These are phyloP conservation scores for Drosophila cracens DNA, from an alignment of 2,888 invertebrate species.

Conservation along the genomic window DNA sequence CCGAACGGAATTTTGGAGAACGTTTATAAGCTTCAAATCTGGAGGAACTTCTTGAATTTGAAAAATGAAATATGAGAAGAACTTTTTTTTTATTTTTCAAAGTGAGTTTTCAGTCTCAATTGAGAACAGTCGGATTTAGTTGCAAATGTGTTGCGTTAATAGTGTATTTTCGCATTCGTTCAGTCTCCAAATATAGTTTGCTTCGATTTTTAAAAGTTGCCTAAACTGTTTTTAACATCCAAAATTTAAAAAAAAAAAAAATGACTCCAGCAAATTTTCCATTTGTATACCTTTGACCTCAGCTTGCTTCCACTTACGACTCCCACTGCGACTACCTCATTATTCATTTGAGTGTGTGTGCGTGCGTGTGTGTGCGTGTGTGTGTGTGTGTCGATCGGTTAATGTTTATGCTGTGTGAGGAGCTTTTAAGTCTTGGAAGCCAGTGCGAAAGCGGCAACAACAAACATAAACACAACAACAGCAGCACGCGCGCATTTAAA, in stretches of 20 bases:
- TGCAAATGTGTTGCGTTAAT: neutral
- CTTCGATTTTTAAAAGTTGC: neutral
- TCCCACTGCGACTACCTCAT: slow-evolving; percentile 12
- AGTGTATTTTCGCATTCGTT: neutral
- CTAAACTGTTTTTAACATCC: neutral
- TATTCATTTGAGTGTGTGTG: slow-evolving; percentile 43
- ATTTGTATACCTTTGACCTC: neutral
- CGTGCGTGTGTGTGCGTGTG: slow-evolving; percentile 16
- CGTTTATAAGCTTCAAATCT: neutral
- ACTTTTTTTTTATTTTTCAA: neutral
- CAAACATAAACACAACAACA: slow-evolving; percentile 21
- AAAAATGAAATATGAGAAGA: neutral
- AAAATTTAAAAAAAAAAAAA: neutral
- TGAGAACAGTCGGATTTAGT: neutral
- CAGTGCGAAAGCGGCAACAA: slow-evolving; percentile 54
- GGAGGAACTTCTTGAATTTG: neutral
- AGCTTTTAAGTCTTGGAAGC: slow-evolving; percentile 69
- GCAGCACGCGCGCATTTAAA: slow-evolving; percentile 54
- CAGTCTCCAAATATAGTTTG: neutral
- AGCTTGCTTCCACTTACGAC: neutral
- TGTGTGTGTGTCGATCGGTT: slow-evolving; percentile 54
- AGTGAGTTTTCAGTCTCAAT: neutral
- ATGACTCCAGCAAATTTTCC: neutral
- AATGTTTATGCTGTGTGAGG: slow-evolving; percentile 54
- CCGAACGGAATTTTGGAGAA: neutral